A percentile compares a stretch with the other conserved stretches of the same genome.
Conservation (phyloP, 2,888 invertebrate genomes). For the Agrilus mali region DNA sequence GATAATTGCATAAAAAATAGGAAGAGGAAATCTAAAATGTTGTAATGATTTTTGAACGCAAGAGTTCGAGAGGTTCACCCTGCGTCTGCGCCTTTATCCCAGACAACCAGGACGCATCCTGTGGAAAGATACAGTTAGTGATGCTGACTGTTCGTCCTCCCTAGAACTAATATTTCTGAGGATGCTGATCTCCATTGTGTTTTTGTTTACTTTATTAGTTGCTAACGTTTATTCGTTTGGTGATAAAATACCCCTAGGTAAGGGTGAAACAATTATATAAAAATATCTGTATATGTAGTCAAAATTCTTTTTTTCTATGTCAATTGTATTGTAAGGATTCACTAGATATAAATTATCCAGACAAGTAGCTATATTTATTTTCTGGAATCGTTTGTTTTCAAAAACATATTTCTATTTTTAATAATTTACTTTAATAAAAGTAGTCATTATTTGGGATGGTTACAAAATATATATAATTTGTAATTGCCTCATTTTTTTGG, state of each 20-base stretch:
- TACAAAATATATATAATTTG: not conserved
- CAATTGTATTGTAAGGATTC: too few relatives aligned
- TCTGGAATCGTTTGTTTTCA: too few relatives aligned
- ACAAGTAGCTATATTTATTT: too few relatives aligned
- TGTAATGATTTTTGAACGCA: too few relatives aligned
- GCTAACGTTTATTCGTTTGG: constrained; percentile 20
- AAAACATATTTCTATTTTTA: too few relatives aligned
- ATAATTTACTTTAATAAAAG: not conserved
- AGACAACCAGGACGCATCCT: constrained; percentile 14
- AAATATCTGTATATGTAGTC: not conserved
- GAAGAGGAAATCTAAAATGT: too few relatives aligned
- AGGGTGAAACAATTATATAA: constrained; percentile 10
- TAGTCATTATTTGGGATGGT: not conserved
- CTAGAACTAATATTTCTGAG: too few relatives aligned
- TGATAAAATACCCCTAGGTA: constrained; percentile 32
- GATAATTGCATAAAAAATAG: too few relatives aligned
- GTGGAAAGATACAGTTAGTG: constrained; percentile 21
- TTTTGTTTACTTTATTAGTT: constrained; percentile 22
- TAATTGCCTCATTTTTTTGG: not conserved
- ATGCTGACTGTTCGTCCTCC: constrained; percentile 23
- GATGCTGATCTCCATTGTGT: constrained; percentile 6
- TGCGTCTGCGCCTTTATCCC: constrained; percentile 24
- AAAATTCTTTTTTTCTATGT: too few relatives aligned
- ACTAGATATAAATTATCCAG: too few relatives aligned
- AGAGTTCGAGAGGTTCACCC: not conserved